Evolutionary conservation across 2,797 vertebrate species (phyloP).

Genomic region (Enteromius anoplus): DNA sequence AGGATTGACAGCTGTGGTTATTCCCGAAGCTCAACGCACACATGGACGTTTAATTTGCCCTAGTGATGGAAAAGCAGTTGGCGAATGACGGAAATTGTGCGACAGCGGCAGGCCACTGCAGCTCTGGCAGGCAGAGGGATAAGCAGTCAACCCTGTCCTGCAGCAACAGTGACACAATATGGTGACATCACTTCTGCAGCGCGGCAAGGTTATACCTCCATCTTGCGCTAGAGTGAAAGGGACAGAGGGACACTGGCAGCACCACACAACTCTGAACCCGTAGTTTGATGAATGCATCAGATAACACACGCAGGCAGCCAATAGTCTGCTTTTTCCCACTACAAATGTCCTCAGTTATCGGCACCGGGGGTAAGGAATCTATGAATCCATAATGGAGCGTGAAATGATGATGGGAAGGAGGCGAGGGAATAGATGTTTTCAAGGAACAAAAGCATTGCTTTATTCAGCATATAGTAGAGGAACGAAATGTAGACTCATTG

Average conservation of each 20-base stretch:
- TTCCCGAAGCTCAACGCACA: conserved; percentile 22
- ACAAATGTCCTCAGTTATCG: conserved; percentile 58
- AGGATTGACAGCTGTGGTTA: conserved; percentile 4
- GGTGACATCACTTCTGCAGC: conserved; percentile 66
- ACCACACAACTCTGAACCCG: conserved; percentile 21
- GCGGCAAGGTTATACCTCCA: conserved; percentile 76
- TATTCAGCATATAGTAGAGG: conserved; percentile 21
- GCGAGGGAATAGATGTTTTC: conserved; percentile 37
- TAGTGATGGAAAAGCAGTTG: conserved; percentile 31
- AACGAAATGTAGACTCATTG: neutral
- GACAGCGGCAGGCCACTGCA: conserved; percentile 43
- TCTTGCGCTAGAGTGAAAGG: conserved; percentile 48
- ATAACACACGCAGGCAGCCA: conserved; percentile 77
- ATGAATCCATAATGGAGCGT: conserved; percentile 71
- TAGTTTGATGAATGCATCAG: conserved; percentile 76
- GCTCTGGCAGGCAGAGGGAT: conserved; percentile 27
- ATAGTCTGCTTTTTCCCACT: conserved; percentile 74
- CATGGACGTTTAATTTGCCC: conserved; percentile 42
- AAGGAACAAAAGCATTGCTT: conserved; percentile 46
- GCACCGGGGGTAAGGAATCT: conserved; percentile 55
- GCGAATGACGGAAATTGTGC: conserved; percentile 38
- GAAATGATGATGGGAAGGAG: conserved; percentile 65
- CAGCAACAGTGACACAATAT: conserved; percentile 75
- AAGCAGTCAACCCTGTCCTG: conserved; percentile 60
- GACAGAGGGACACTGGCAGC: conserved; percentile 32